These are phyloP conservation scores for Hyles lineata DNA, from an alignment of 2,888 invertebrate genomes.

Conservation along the genomic window DNA sequence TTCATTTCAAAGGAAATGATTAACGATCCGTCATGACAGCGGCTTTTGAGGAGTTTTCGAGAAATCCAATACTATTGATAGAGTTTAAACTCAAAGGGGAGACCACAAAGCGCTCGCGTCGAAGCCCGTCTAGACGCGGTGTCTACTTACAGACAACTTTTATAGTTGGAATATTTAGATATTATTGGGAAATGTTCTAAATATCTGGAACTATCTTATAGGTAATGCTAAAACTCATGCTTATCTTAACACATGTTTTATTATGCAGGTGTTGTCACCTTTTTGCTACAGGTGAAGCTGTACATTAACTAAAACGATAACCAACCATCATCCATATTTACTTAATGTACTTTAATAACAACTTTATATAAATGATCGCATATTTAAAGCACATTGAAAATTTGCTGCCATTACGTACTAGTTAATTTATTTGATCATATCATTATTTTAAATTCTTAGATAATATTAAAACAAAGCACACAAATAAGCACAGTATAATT, in stretches of 20 bases:
- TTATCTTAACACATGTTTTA: too few relatives aligned
- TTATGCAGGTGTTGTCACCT: too few relatives aligned
- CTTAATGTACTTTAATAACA: too few relatives aligned
- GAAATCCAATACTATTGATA: constrained; percentile 67
- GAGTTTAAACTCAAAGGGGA: constrained; percentile 49
- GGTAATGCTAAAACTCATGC: too few relatives aligned
- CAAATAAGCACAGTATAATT: not conserved
- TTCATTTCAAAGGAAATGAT: constrained; percentile 59
- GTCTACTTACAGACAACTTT: constrained; percentile 23
- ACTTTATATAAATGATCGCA: too few relatives aligned
- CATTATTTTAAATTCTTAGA: not conserved
- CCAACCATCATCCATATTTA: too few relatives aligned
- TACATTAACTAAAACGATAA: too few relatives aligned
- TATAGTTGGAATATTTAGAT: constrained; percentile 8
- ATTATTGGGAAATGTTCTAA: not conserved
- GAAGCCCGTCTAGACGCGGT: constrained; percentile 7
- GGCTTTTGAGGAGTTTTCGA: constrained; percentile 36
- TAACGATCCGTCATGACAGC: constrained; percentile 52
- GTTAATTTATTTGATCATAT: not conserved
- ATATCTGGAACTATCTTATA: not conserved
- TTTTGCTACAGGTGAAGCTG: too few relatives aligned
- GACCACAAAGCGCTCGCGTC: constrained; percentile 10
- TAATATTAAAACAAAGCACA: constrained; percentile 2
- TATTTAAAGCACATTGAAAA: too few relatives aligned
- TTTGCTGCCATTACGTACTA: too few relatives aligned